Base-by-base conservation (phyloP, 2,113 vertebrate genomes). In the Megaceryle maxima region DNA sequence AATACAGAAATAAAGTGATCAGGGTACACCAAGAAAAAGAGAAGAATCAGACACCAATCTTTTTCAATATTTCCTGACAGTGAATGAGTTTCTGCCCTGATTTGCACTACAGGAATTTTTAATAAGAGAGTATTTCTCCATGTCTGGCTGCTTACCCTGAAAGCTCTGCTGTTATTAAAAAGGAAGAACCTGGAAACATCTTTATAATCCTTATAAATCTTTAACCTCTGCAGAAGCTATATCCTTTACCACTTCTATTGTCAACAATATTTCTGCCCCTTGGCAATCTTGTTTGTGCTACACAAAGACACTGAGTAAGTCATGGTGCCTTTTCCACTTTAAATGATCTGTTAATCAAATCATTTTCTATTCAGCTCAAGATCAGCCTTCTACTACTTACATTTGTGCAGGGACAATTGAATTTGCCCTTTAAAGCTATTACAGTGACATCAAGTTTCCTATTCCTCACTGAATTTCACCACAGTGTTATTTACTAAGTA, bases 371-470 rank as follows among this genome's bases (percentile, higher is more conserved):
- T 86, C 62, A 76, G 35, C 44, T 76, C 29, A 74, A 62, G 63
- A 59, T 91, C 81, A 78, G 67, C 56, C 60, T 92, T 69, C 69
- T 56, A 46, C 67, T 80, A 29, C 70, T 62, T 74, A 55, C 16
- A 69, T 62, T 74, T 79, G 28, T 79, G 64, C 81, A 84, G 84
- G 83, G 60, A 75, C 68, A 89, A 93, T 55, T 78, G 69, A 89
- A 57, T 84, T 84, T 92, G 81, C 37, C 81, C 77, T 94, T 92
- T 92, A 78, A 88, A 82, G 60, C 46, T 85, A 85, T 62, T 85
- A 76, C 48, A 43, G 48, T 29, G 75, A 68, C 64, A 57, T 43
- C 41, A 74, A 53, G 77, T 67, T 82, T 90, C 26, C 73, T 68
- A 11, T 82, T 89, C 77, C 62, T 81, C 69, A 41, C 31, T 43